phyloP scores from a whole-genome alignment of 2,888 invertebrate species.

The Peribatodes rhomboidaria region DNA sequence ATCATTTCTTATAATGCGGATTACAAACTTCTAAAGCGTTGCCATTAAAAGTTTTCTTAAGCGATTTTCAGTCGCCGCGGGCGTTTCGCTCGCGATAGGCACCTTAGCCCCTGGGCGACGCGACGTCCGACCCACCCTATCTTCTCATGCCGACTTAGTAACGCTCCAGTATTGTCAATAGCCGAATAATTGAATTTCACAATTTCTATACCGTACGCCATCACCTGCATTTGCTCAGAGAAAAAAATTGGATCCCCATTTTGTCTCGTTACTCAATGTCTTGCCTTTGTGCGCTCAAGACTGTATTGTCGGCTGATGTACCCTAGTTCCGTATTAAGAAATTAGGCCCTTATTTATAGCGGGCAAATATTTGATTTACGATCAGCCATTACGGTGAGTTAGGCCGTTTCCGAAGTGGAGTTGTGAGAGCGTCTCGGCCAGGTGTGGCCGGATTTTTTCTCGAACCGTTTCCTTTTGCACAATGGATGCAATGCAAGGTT shows the following conservation, averaged over 20 bases:
- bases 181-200: constrained; percentile 80
- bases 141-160: constrained; percentile 66
- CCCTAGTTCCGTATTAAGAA: constrained; percentile 65
- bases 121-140: constrained; percentile 46
- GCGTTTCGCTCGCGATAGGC: constrained; percentile 23
- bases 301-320: constrained; percentile 66
- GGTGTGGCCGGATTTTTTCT: constrained; percentile 74
- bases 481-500: constrained; percentile 81
- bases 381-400: constrained; percentile 58
- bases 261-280: constrained; percentile 83
- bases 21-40: constrained; percentile 44
- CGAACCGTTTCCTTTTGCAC: constrained; percentile 75
- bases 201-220: constrained; percentile 70
- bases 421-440: constrained; percentile 70
- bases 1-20: constrained; percentile 44
- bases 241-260: constrained; percentile 76
- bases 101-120: constrained; percentile 28
- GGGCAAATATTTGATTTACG: constrained; percentile 74
- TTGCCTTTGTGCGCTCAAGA: constrained; percentile 68
- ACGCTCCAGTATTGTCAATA: constrained; percentile 75
- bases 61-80: constrained; percentile 41
- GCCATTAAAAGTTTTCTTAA: constrained; percentile 50
- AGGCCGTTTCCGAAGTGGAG: constrained; percentile 53
- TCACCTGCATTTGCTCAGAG: constrained; percentile 76
- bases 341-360: constrained; percentile 77